phyloP scores from a whole-genome alignment of 2,113 vertebrate genomes.

The Fregata magnificens region DNA sequence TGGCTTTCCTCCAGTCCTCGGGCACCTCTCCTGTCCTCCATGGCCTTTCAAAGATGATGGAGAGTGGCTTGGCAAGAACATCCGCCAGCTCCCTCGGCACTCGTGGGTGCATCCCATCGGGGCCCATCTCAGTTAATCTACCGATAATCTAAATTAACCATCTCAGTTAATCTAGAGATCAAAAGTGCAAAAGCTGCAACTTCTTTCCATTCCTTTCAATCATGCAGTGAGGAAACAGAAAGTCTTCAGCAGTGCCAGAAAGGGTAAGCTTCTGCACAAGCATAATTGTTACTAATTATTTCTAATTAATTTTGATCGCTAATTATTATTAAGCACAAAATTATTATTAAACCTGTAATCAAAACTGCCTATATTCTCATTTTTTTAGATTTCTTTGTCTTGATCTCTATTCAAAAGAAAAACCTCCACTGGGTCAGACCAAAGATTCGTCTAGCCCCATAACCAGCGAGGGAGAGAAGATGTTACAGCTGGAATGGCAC shows the following conservation, averaged over 20 bases:
- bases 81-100: too few relatives aligned
- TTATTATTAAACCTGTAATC: not conserved
- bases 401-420: not conserved
- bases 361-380: not conserved
- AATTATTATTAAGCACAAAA: not conserved
- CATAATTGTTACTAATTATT: not conserved
- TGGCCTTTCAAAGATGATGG: too few relatives aligned
- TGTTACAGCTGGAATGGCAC: not conserved
- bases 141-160: too few relatives aligned
- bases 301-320: not conserved
- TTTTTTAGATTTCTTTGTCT: not conserved
- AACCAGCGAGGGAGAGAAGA: not conserved
- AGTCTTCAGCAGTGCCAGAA: not conserved
- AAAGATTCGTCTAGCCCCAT: not conserved
- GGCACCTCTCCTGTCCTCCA: too few relatives aligned
- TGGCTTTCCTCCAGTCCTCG: too few relatives aligned
- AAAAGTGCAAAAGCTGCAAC: not conserved
- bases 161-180: too few relatives aligned
- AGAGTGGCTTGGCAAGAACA: too few relatives aligned
- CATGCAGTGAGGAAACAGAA: not conserved
- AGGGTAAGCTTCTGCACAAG: not conserved
- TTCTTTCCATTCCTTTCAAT: not conserved
- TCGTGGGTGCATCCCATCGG: too few relatives aligned
- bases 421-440: not conserved
- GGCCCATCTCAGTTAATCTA: too few relatives aligned